Conservation (phyloP, 1,140 invertebrate species). For the Euwallacea similis region DNA sequence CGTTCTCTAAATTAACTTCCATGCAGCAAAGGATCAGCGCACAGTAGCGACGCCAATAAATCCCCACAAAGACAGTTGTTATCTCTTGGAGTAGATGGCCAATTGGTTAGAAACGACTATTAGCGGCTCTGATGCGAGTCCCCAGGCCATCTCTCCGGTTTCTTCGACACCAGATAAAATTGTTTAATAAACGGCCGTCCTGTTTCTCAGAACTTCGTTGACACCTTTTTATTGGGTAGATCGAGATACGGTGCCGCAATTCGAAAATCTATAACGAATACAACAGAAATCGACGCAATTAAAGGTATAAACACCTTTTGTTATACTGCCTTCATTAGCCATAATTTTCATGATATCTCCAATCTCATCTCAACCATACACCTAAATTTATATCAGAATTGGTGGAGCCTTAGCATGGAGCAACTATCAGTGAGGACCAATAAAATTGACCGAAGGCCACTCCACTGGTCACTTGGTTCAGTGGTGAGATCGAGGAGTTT, state of each 20-base stretch:
- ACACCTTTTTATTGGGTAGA: slow-evolving; percentile 41
- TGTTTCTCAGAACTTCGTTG: slow-evolving; percentile 40
- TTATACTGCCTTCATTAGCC: too few relatives aligned
- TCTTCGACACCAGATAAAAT: slow-evolving; percentile 40
- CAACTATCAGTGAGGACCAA: too few relatives aligned
- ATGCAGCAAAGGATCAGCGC: slow-evolving; percentile 21
- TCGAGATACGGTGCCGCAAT: slow-evolving; percentile 13
- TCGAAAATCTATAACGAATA: too few relatives aligned
- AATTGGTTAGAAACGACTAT: slow-evolving; percentile 49
- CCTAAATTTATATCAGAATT: too few relatives aligned
- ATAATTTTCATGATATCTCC: too few relatives aligned
- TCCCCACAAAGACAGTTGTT: slow-evolving; percentile 45
- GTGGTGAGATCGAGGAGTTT: too few relatives aligned
- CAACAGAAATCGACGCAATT: too few relatives aligned
- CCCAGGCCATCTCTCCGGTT: slow-evolving; percentile 35
- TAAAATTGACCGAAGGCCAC: too few relatives aligned
- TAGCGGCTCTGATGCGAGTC: slow-evolving; percentile 42
- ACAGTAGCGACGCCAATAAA: slow-evolving; percentile 47
- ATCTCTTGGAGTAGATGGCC: slow-evolving; percentile 46
- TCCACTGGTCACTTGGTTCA: too few relatives aligned
- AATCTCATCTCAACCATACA: too few relatives aligned
- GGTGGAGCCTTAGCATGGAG: too few relatives aligned
- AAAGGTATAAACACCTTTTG: too few relatives aligned
- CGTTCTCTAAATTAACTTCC: slow-evolving; percentile 40
- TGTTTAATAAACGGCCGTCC: slow-evolving; percentile 41